A percentile compares a stretch with the other conserved stretches of the same genome.
These are phyloP conservation scores for Clupea harengus DNA, from an alignment of 2,113 vertebrate species.

Conservation along the genomic window DNA sequence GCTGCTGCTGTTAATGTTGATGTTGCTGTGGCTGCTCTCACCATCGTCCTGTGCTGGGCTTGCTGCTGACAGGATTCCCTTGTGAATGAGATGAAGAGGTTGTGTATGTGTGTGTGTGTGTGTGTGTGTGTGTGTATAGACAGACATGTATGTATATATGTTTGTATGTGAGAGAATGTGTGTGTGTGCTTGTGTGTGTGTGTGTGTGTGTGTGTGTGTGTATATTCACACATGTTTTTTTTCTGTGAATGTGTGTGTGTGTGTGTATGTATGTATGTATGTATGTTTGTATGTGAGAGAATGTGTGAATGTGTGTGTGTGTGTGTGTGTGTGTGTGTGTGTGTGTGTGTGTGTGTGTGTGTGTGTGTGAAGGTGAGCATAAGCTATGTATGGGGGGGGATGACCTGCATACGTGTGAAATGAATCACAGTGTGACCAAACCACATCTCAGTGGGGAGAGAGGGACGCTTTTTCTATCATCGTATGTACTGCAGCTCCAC, in stretches of 20 bases:
- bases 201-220: no score
- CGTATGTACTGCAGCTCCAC: conserved; percentile 50
- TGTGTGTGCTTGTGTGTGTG: no score
- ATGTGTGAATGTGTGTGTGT: not conserved
- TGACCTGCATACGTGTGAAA: conserved; percentile 72
- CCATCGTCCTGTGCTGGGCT: conserved; percentile 10
- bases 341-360: not conserved
- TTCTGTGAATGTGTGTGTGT: no score
- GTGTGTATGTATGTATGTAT: not conserved
- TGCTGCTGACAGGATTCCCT: conserved; percentile 71
- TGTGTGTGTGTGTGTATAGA: not conserved
- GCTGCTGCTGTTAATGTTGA: conserved; percentile 36
- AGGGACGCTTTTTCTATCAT: conserved; percentile 54
- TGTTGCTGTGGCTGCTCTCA: conserved; percentile 54
- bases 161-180: no score
- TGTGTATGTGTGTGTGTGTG: not conserved
- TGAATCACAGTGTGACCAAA: conserved; percentile 72
- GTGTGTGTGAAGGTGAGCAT: conserved; percentile 42
- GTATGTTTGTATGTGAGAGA: not conserved
- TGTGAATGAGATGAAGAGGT: conserved; percentile 63
- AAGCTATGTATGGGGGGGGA: conserved; percentile 47
- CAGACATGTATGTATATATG: no score
- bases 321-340: not conserved
- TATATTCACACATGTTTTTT: no score
- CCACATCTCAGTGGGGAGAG: conserved; percentile 55